Evolutionary conservation across 2,113 vertebrate genomes (phyloP), one percentile per base, ranked within the genome.

Genomic region (Ceuthmochares aereus): DNA sequence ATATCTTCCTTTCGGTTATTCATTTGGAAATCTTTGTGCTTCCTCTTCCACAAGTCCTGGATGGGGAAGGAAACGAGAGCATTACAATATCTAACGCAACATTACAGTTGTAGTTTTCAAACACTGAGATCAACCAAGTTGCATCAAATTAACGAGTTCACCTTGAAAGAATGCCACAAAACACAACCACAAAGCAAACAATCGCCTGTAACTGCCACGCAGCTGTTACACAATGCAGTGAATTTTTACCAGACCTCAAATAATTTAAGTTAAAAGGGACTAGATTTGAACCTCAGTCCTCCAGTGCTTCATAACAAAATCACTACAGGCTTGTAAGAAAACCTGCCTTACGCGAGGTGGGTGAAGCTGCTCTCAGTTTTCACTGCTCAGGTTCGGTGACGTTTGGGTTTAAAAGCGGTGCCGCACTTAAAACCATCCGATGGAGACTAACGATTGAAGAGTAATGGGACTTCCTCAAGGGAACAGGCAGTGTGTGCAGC

Each of bases 1-100:
- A 99, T 99, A 93, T 99, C 99, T 98, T 99, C 99, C 98, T 99
- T 99, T 88, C 99, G 98, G 98, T 99, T 99, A 98, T 99, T 99
- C 99, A 99, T 99, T 70, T 98, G 99, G 98, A 97, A 98, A 97
- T 97, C 96, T 95, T 97, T 97, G 94, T 94, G 97, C 77, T 70
- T 97, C 98, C 98, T 97, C 98, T 98, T 97, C 98, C 99, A 98
- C 95, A 97, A 96, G 84, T 96, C 98, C 99, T 99, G 98, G 0
- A 26, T 3, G 36, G 89, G 76, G 87, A 86, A 64, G 47, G 91
- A 88, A 91, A 78, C 0, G 23, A 34, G 30, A 79, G 56, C 0
- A 37, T 98, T 58, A 97, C 7, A 30, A 93, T 27, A 56, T 27
- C 26, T 37, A 17, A 6, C 5, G 7, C 10, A 5, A 34, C 55